A percentile compares a stretch with the other conserved stretches of the same genome.
phyloP scores from a whole-genome alignment of 1,140 invertebrate genomes.

The Diabrotica undecimpunctata region DNA sequence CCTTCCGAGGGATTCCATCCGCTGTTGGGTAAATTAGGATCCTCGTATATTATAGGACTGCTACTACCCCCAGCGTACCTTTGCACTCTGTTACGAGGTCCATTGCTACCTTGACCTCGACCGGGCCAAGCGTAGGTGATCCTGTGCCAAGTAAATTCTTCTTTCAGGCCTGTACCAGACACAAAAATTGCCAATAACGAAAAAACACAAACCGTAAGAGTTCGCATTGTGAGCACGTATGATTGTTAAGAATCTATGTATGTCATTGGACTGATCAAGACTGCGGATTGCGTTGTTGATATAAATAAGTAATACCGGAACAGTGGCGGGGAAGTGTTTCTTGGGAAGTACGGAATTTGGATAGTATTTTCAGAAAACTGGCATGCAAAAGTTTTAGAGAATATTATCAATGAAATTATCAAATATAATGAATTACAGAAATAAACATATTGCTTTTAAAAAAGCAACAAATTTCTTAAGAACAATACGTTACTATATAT shows the following conservation, averaged over 20 bases:
- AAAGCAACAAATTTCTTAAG: no score
- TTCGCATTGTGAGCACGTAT: neutral
- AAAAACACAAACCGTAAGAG: constrained; percentile 3
- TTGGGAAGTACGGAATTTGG: neutral
- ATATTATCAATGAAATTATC: no score
- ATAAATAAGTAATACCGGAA: constrained; percentile 6
- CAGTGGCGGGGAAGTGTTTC: constrained; percentile 2
- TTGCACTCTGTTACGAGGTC: neutral
- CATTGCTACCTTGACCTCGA: neutral
- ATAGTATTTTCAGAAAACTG: no score
- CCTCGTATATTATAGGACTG: constrained; percentile 6
- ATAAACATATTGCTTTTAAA: no score
- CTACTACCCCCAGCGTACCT: neutral
- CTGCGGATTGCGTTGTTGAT: neutral
- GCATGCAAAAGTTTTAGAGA: no score
- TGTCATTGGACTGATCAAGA: constrained; percentile 7
- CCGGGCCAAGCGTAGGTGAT: constrained; percentile 38
- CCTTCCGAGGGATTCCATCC: neutral
- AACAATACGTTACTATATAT: no score
- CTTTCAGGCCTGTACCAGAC: constrained; percentile 22
- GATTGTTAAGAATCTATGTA: neutral
- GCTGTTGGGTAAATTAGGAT: neutral
- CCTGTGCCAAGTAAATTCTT: constrained; percentile 43
- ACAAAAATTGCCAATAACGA: constrained; percentile 4
- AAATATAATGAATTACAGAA: no score